Base-by-base conservation (phyloP, 2,113 vertebrate species). In the Poeciliopsis prolifica region DNA sequence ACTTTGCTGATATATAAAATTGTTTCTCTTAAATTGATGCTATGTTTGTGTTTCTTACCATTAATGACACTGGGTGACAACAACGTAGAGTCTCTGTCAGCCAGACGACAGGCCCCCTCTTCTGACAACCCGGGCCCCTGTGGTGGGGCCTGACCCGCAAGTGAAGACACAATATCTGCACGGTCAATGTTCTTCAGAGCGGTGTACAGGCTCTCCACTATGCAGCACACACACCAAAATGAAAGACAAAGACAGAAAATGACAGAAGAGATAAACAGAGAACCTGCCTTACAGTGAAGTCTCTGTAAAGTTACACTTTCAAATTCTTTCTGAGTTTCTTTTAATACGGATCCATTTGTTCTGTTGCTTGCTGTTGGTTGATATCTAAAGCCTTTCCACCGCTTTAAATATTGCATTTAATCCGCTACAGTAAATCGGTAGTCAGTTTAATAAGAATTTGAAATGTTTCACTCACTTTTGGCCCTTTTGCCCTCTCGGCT, bases 121-220 rank as follows among this genome's bases (percentile, higher is more conserved):
- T 93, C 93, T 61, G 72, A 77, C 26, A 77, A 87, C 48, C 95
- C 89, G 5, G 91, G 85, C n/a, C 88, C 92, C 54, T 93, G 92
- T 73, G 95, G 96, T 0, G 94, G 87, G 5, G 93, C 86, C 0
- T 95, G 95, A 71, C 94, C 95, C 75, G 97, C 97, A 86, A 99
- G 73, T 8, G 95, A 94, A 83, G 87, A 96, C 69, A 99, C 92
- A 0, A 99, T 97, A 92, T 99, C 98, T 0, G 93, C 75, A 1
- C 98, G 96, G 86, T 99, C 97, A 0, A 99, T 96, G 92, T 94
- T 98, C 68, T 88, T 95, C 90, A 99, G 93, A 0, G 97, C 97
- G 0, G 88, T 4, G 63, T 96, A 97, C 31, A 99, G 91, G 51
- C 89, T 96, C 79, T 98, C 98, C 73, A 98, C 97, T 99, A 89